Conservation (phyloP, 2,113 vertebrate species). For the Coreoperca whiteheadi region DNA sequence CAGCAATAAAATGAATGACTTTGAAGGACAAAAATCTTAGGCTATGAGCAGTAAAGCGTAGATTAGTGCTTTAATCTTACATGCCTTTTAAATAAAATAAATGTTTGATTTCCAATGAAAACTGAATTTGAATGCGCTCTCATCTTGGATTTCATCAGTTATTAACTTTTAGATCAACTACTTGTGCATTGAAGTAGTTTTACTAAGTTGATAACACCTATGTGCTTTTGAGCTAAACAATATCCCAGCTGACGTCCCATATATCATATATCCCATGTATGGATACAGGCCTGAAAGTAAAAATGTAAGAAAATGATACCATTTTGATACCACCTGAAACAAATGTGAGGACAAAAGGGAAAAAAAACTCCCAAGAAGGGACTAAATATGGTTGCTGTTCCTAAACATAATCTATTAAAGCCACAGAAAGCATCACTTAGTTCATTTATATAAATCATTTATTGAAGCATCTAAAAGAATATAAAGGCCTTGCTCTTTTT, state of each 20-base stretch:
- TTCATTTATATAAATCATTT: conserved; percentile 4
- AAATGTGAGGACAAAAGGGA: not conserved
- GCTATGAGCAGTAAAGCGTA: not conserved
- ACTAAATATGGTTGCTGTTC: not conserved
- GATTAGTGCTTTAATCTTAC: not conserved
- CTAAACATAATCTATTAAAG: not conserved
- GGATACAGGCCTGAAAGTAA: not conserved
- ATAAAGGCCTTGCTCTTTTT: conserved; percentile 20
- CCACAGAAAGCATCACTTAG: conserved; percentile 28
- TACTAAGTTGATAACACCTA: not conserved
- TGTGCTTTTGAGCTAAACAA: not conserved
- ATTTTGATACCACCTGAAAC: not conserved
- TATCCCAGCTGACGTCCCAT: too few species aligned
- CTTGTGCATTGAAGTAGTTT: not conserved
- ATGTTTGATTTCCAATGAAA: not conserved
- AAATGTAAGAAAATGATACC: not conserved
- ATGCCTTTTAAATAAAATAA: not conserved
- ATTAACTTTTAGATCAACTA: not conserved
- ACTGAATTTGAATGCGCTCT: not conserved
- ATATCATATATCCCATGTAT: not conserved
- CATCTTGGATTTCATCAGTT: not conserved
- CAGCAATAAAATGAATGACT: not conserved
- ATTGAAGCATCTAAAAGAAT: conserved; percentile 12
- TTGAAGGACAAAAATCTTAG: not conserved
- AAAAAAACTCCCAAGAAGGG: too few species aligned